These are phyloP conservation scores for Mesoligia furuncula DNA, from an alignment of 2,888 invertebrate species.

Conservation along the genomic window DNA sequence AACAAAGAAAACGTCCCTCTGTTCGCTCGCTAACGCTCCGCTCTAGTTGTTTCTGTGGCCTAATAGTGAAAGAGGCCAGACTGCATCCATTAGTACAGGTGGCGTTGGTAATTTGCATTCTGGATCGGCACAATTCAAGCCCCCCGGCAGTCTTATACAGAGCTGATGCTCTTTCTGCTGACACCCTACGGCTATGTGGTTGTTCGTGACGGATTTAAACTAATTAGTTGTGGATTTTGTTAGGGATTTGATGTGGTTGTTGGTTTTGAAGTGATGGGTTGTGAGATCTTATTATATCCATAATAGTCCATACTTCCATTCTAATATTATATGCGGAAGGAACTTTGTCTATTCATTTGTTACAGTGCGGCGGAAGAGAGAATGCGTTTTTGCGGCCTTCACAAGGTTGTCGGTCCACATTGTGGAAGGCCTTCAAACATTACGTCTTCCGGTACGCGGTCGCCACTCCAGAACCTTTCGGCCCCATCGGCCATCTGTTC, in stretches of 20 bases:
- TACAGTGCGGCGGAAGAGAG: not conserved
- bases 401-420: too few relatives aligned
- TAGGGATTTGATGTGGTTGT: not conserved
- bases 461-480: too few relatives aligned
- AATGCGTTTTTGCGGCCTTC: not conserved
- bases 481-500: too few relatives aligned
- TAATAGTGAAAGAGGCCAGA: slow-evolving; percentile 64
- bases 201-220: slow-evolving; percentile 5
- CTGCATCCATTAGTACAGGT: slow-evolving; percentile 79
- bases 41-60: slow-evolving; percentile 20
- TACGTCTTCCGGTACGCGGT: too few relatives aligned
- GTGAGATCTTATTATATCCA: not conserved
- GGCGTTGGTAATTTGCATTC: slow-evolving; percentile 79
- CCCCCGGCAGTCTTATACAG: slow-evolving; percentile 25
- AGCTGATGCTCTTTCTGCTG: slow-evolving; percentile 20
- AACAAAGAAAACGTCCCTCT: not conserved
- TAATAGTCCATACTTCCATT: not conserved
- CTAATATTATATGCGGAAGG: not conserved
- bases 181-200: not conserved
- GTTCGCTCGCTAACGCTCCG: not conserved
- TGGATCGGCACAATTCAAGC: slow-evolving; percentile 71
- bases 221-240: not conserved
- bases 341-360: not conserved
- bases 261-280: not conserved
- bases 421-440: too few relatives aligned